A percentile compares a stretch with the other conserved stretches of the same genome.
Conservation (phyloP, 2,797 vertebrate genomes). For the Crenichthys baileyi region DNA sequence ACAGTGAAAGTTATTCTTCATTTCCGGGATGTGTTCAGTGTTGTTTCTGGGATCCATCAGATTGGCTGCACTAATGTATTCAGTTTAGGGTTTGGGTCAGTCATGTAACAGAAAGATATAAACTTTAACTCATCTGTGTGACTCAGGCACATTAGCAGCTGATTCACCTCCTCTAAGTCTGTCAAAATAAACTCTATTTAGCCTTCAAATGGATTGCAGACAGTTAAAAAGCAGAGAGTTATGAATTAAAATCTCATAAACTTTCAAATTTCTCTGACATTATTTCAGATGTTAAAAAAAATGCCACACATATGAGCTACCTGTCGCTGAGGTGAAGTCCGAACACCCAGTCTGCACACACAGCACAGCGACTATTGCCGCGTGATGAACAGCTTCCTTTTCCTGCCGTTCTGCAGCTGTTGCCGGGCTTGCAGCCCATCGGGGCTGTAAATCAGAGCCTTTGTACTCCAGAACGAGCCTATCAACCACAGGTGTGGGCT, state of each 20-base stretch:
- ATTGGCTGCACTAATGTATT: conserved; percentile 12
- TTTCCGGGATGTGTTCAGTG: conserved; percentile 5
- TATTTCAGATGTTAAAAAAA: neutral
- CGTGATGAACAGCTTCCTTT: conserved; percentile 99
- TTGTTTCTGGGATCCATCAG: conserved; percentile 13
- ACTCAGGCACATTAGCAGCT: conserved; percentile 8
- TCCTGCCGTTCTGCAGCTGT: conserved; percentile 95
- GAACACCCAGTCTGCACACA: conserved; percentile 78
- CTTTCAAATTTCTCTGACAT: neutral
- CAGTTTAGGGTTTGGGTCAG: conserved; percentile 11
- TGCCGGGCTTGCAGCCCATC: conserved; percentile 83
- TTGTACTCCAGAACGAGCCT: conserved; percentile 96
- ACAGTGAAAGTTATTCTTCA: conserved; percentile 19
- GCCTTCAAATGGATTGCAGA: neutral
- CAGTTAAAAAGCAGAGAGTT: neutral
- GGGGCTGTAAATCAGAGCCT: conserved; percentile 92
- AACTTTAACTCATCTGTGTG: neutral
- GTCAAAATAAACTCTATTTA: neutral
- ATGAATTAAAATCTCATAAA: neutral
- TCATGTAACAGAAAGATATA: neutral
- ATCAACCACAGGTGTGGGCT: conserved; percentile 96
- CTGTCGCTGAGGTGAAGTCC: conserved; percentile 86
- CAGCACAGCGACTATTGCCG: conserved; percentile 86
- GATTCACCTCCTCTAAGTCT: neutral
- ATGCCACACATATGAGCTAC: conserved; percentile 53